Percentiles rank a stretch among this genome's conserved stretches.
These are phyloP conservation scores for Ceriagrion tenellum DNA, from an alignment of 2,888 invertebrate species.

Conservation along the genomic window DNA sequence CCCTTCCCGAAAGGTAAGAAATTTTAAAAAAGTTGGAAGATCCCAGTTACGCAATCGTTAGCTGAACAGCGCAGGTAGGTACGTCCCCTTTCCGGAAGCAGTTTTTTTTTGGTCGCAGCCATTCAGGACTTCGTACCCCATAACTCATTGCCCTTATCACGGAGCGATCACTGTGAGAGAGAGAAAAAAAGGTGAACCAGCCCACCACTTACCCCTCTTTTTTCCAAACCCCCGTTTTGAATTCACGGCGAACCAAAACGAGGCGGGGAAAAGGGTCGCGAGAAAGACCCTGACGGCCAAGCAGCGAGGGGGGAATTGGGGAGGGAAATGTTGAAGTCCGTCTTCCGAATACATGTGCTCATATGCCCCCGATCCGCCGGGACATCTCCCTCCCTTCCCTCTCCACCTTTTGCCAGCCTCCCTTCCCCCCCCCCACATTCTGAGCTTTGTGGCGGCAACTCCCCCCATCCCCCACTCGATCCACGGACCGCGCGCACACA, in stretches of 20 bases:
- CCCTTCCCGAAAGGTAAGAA: background rate
- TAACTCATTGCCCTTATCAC: slow-evolving; percentile 21
- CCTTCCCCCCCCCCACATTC: too few relatives aligned
- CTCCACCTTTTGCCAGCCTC: too few relatives aligned
- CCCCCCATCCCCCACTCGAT: too few relatives aligned
- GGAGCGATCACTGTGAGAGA: background rate
- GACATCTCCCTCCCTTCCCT: background rate
- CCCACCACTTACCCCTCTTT: too few relatives aligned
- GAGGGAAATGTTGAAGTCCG: too few relatives aligned
- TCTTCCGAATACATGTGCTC: background rate
- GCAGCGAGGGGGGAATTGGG: too few relatives aligned
- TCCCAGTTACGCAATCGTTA: background rate
- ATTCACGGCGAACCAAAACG: background rate
- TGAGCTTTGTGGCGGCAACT: too few relatives aligned
- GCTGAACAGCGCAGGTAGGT: background rate
- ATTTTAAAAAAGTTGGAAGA: background rate
- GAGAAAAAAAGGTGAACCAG: too few relatives aligned
- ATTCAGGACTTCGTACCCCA: background rate
- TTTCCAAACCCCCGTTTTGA: background rate
- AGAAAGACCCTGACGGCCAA: background rate
- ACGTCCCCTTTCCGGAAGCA: background rate
- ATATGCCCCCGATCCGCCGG: background rate
- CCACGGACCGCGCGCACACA: too few relatives aligned
- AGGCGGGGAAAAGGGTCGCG: background rate
- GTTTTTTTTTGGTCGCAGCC: background rate